phyloP scores from a whole-genome alignment of 2,113 vertebrate species.

The Alosa alosa region DNA sequence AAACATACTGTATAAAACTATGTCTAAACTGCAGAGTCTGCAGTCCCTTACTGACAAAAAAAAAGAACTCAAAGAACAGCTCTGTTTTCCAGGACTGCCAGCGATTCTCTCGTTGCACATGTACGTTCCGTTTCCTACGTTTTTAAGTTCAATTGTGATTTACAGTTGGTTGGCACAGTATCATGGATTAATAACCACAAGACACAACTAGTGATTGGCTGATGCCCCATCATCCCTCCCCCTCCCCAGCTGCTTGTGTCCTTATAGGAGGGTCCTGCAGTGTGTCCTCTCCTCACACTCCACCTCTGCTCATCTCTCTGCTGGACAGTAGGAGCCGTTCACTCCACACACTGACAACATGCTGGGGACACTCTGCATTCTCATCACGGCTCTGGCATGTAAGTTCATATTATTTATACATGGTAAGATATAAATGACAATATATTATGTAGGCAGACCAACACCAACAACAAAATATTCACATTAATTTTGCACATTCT shows the following conservation, averaged over 20 bases:
- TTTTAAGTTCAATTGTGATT: too few relatives aligned
- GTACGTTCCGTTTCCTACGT: too few relatives aligned
- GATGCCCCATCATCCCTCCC: background rate
- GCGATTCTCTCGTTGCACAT: too few relatives aligned
- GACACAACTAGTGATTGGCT: background rate
- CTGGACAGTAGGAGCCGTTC: constrained; percentile 40
- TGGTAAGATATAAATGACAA: constrained; percentile 34
- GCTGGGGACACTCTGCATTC: constrained; percentile 55
- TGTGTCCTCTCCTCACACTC: constrained; percentile 40
- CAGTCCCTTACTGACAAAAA: too few relatives aligned
- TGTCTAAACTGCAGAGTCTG: too few relatives aligned
- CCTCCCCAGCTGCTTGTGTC: background rate
- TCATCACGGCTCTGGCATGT: constrained; percentile 50
- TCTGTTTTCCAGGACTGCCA: too few relatives aligned
- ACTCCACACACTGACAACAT: constrained; percentile 55
- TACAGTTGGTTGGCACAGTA: too few relatives aligned
- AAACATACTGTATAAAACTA: too few relatives aligned
- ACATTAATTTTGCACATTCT: background rate
- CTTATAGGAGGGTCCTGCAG: constrained; percentile 42
- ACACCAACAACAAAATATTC: background rate
- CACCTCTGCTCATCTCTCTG: constrained; percentile 44
- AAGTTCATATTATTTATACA: background rate
- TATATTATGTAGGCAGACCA: background rate
- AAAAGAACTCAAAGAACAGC: background rate
- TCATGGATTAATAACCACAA: too few relatives aligned